These are phyloP conservation scores for Haliaeetus leucogaster DNA, from an alignment of 2,113 vertebrate species.

Conservation along the genomic window DNA sequence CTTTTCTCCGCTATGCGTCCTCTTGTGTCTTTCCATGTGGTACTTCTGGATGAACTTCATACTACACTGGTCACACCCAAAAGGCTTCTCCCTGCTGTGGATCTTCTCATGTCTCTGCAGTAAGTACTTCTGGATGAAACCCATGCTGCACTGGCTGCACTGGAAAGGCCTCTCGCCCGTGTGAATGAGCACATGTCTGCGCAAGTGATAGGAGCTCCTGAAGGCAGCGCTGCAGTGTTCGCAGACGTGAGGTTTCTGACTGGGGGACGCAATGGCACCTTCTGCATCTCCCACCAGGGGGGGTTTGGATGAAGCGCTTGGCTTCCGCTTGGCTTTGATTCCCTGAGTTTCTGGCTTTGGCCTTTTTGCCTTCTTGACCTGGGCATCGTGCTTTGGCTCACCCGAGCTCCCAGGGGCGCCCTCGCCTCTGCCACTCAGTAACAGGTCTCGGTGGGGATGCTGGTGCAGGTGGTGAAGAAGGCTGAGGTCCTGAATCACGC, in stretches of 20 bases:
- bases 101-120: conserved; percentile 97
- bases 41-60: conserved; percentile 99
- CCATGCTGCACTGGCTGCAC: conserved; percentile 99
- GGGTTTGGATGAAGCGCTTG: conserved; percentile 79
- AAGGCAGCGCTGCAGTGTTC: conserved; percentile 98
- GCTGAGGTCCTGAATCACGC: conserved; percentile 90
- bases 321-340: conserved; percentile 92
- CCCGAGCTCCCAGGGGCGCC: conserved; percentile 48
- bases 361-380: conserved; percentile 87
- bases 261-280: conserved; percentile 85
- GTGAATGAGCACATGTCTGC: conserved; percentile 97
- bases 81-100: conserved; percentile 97
- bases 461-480: conserved; percentile 77
- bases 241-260: conserved; percentile 96
- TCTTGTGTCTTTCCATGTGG: conserved; percentile 98
- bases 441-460: conserved; percentile 71
- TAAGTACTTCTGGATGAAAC: conserved; percentile 98
- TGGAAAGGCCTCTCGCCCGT: conserved; percentile 98
- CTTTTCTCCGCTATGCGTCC: conserved; percentile 99
- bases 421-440: conserved; percentile 64
- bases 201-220: conserved; percentile 97
- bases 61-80: conserved; percentile 97
- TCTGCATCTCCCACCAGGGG: conserved; percentile 86
- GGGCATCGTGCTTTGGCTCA: conserved; percentile 83
- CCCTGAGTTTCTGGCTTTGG: conserved; percentile 92